These are phyloP conservation scores for Lycaena phlaeas DNA, from an alignment of 2,888 invertebrate species.

Conservation along the genomic window DNA sequence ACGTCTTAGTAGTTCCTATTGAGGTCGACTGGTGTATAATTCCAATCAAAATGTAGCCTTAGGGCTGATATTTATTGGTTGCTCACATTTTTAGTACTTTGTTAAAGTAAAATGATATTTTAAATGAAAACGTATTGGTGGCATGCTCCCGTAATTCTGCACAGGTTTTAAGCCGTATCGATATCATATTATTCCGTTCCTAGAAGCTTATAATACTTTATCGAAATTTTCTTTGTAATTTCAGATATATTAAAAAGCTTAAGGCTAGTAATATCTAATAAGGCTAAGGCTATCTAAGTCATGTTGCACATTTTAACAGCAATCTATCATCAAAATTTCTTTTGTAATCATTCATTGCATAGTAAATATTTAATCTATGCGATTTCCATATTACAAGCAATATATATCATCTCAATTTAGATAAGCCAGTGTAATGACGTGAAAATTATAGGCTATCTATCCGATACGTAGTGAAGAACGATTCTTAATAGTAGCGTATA, in stretches of 20 bases:
- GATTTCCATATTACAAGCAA: constrained; percentile 8
- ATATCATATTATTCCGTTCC: no score
- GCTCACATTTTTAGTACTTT: background rate
- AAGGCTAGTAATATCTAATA: no score
- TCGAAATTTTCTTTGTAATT: no score
- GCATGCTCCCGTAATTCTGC: no score
- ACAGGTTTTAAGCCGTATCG: no score
- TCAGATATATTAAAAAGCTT: no score
- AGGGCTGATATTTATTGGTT: constrained; percentile 1
- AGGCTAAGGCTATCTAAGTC: no score
- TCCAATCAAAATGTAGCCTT: constrained; percentile 1
- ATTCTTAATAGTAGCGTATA: constrained; percentile 21
- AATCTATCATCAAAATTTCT: no score
- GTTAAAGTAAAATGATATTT: no score
- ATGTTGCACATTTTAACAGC: no score
- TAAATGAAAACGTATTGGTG: no score
- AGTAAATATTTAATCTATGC: constrained; percentile 7
- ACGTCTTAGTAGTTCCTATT: background rate
- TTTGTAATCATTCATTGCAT: constrained; percentile 24
- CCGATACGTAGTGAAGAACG: constrained; percentile 16
- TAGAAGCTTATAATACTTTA: no score
- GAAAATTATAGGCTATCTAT: constrained; percentile 21
- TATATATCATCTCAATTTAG: constrained; percentile 12
- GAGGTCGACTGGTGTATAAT: background rate
- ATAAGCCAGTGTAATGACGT: constrained; percentile 16